A percentile compares a stretch with the other conserved stretches of the same genome.
Conservation (phyloP, 2,113 vertebrate species). For the Paramormyrops kingsleyae region DNA sequence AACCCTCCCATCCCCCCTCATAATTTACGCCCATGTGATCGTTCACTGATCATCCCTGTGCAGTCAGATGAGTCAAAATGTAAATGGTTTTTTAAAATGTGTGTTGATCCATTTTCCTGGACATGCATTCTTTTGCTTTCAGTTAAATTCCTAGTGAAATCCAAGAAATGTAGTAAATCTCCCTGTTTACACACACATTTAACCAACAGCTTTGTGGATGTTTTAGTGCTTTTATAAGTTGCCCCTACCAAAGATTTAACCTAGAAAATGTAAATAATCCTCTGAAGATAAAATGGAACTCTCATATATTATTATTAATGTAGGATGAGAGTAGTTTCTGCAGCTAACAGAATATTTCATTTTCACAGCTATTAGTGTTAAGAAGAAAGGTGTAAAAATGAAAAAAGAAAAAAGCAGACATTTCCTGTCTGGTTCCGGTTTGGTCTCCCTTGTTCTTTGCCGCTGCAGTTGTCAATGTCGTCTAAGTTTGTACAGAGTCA, state of each 20-base stretch:
- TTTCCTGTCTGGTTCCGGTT: neutral
- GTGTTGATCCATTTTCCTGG: neutral
- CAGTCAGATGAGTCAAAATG: neutral
- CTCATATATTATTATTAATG: neutral
- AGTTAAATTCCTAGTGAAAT: neutral
- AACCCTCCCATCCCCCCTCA: too few relatives aligned
- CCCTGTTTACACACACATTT: neutral
- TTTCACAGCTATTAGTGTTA: neutral
- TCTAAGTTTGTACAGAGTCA: neutral
- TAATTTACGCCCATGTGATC: neutral
- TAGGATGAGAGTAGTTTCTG: neutral
- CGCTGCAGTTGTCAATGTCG: neutral
- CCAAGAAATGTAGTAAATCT: neutral
- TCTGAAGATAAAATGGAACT: neutral
- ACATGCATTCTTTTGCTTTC: neutral
- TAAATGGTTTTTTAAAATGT: neutral
- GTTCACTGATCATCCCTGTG: neutral
- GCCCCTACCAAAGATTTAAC: neutral
- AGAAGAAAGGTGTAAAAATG: neutral
- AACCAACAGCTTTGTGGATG: neutral
- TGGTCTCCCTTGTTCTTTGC: neutral
- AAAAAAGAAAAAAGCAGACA: too few relatives aligned
- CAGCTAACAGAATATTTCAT: neutral
- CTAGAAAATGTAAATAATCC: neutral
- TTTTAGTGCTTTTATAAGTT: neutral